phyloP scores from a whole-genome alignment of 1,140 invertebrate genomes.

The Pissodes strobi region DNA sequence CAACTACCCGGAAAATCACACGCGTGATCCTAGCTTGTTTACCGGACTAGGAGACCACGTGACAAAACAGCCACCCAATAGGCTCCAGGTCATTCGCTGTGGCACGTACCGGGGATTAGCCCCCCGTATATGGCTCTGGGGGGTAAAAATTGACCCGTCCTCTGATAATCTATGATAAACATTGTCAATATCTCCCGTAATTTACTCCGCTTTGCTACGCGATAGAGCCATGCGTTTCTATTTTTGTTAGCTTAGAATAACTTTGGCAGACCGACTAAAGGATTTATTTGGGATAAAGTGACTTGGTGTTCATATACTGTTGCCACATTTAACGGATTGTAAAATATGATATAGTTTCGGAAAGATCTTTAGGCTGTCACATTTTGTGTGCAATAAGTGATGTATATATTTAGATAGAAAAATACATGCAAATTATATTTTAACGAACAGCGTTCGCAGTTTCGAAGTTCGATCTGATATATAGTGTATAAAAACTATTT shows the following conservation, averaged over 20 bases:
- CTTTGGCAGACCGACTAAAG: not conserved
- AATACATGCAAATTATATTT: too few species aligned
- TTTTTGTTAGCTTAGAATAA: constrained; percentile 1
- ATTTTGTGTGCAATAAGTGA: too few species aligned
- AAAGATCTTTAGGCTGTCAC: too few species aligned
- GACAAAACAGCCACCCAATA: constrained; percentile 16
- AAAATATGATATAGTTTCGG: too few species aligned
- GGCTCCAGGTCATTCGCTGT: constrained; percentile 20
- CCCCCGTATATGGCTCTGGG: not conserved
- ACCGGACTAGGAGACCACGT: constrained; percentile 13
- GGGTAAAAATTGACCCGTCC: constrained; percentile 23
- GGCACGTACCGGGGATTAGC: constrained; percentile 21
- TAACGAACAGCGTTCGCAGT: too few species aligned
- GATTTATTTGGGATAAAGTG: not conserved
- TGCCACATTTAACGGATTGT: too few species aligned
- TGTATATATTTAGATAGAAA: too few species aligned
- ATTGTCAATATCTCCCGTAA: constrained; percentile 18
- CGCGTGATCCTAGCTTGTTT: constrained; percentile 12
- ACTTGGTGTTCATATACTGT: too few species aligned
- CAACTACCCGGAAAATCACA: constrained; percentile 15
- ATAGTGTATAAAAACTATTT: too few species aligned
- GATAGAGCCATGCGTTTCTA: not conserved
- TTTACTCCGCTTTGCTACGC: constrained; percentile 5
- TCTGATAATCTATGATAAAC: constrained; percentile 18
- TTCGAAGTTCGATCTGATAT: too few species aligned